Evolutionary conservation across 2,797 vertebrate genomes (phyloP), one percentile per base, ranked within the genome.

Genomic region (Emys orbicularis): DNA sequence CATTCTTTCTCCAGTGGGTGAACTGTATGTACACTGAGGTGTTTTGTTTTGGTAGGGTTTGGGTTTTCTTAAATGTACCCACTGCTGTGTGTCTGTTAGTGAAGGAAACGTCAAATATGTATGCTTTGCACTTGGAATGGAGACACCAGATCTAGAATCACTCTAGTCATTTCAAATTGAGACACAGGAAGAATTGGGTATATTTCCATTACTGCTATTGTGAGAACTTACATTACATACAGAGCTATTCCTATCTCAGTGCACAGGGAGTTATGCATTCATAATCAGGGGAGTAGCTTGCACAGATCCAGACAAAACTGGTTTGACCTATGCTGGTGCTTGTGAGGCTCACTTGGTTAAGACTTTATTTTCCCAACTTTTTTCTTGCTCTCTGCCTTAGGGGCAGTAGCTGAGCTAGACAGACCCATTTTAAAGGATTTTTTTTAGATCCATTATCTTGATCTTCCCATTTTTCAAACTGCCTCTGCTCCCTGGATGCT

Each of bases 151-250:
- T 54, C 5, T 53, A 92, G 25, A 31, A 80, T 37, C 6, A 83
- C 37, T 84, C 90, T 53, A 83, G 81, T 93, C 81, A 83, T 88
- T 90, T 92, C 54, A 72, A 79, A 23, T 12, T 56, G 53, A 87
- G 93, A 94, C 12, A 88, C 1, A 10, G 90, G 74, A 94, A 15
- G 80, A 96, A 90, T 87, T 86, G 59, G 50, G 49, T 79, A 96
- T 85, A 80, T 87, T 90, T 65, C 37, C 84, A 90, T 49, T 56
- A 84, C 10, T 50, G 44, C 3, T 34, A 90, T 81, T n/a, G 50
- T 80, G 88, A 92, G 87, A 59, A 84, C 37, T 76, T 90, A 59
- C 21, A 85, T 77, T 61, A 83, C 54, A 94, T 90, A 90, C 74
- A 21, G 84, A 94, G 90, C 87, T 84, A 81, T 79, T 93, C 83